Conservation (phyloP, 2,113 vertebrate species). For the Onychostoma macrolepis region DNA sequence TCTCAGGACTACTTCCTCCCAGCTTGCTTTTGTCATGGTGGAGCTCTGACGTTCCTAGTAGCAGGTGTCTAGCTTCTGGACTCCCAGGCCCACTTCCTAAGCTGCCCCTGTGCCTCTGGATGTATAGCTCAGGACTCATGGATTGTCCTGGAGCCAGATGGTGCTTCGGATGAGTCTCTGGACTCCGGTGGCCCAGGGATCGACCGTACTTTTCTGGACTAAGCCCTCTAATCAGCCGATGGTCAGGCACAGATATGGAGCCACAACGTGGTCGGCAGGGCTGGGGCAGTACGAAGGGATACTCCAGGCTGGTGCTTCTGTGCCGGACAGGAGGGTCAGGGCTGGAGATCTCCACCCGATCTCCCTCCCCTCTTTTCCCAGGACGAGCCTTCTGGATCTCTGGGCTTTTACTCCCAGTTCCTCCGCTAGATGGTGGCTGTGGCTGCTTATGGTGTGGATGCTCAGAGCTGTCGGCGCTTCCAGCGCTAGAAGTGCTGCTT, state of each 20-base stretch:
- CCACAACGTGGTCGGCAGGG: constrained; percentile 77
- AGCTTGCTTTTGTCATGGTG: constrained; percentile 81
- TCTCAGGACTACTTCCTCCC: constrained; percentile 85
- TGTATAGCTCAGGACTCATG: constrained; percentile 86
- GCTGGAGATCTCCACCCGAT: constrained; percentile 77
- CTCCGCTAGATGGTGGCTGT: constrained; percentile 75
- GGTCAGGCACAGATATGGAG: constrained; percentile 83
- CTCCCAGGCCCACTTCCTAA: constrained; percentile 80
- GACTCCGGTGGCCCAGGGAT: constrained; percentile 70
- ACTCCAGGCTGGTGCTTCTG: constrained; percentile 89
- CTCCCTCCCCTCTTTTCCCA: constrained; percentile 53
- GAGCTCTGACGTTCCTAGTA: constrained; percentile 82
- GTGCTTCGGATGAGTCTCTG: constrained; percentile 86
- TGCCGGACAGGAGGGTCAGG: constrained; percentile 83
- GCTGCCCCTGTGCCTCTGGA: constrained; percentile 85
- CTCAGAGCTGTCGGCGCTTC: constrained; percentile 92
- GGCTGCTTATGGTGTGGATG: constrained; percentile 86
- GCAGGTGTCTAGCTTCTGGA: constrained; percentile 85
- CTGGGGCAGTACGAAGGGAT: constrained; percentile 77
- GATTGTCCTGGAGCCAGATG: constrained; percentile 79
- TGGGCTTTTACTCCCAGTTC: constrained; percentile 74
- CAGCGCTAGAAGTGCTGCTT: constrained; percentile 93
- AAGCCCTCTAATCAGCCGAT: constrained; percentile 84
- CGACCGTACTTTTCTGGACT: constrained; percentile 81
- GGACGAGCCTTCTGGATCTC: constrained; percentile 86